Conservation (phyloP, 1,140 invertebrate genomes). For the Alviniconcha marisindica region DNA sequence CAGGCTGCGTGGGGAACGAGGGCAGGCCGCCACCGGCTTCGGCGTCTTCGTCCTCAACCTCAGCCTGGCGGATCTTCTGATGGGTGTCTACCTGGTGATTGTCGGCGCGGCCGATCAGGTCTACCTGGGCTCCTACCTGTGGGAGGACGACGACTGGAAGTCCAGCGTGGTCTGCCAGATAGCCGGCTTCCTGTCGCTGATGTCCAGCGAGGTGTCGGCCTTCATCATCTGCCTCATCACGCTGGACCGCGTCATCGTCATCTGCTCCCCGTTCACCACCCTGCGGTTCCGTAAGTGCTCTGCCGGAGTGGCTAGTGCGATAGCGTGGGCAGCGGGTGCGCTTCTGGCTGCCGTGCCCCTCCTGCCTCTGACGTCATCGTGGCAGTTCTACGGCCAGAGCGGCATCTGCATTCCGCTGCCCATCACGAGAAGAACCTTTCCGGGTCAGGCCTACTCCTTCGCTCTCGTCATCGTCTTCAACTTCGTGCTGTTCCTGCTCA, state of each 20-base stretch:
- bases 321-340: constrained; percentile 43
- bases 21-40: background rate
- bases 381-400: constrained; percentile 51
- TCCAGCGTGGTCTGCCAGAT: constrained; percentile 52
- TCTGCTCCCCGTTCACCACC: constrained; percentile 60
- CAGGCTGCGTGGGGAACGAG: background rate
- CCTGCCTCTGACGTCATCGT: constrained; percentile 44
- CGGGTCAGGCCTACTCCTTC: constrained; percentile 53
- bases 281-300: constrained; percentile 17
- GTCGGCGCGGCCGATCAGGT: constrained; percentile 58
- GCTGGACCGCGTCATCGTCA: constrained; percentile 56
- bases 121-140: constrained; percentile 57
- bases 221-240: constrained; percentile 62
- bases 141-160: constrained; percentile 56
- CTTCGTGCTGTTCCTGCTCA: constrained; percentile 48
- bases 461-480: constrained; percentile 54
- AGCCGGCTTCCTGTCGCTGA: constrained; percentile 61
- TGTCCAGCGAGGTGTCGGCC: constrained; percentile 61
- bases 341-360: constrained; percentile 48
- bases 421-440: constrained; percentile 35
- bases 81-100: constrained; percentile 66
- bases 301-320: constrained; percentile 2
- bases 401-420: constrained; percentile 57
- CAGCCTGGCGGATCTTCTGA: constrained; percentile 61
- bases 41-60: constrained; percentile 58